Percentiles rank a stretch among this genome's conserved stretches.
Evolutionary conservation across 2,113 vertebrate species (phyloP).

Genomic region (Mungos mungo): DNA sequence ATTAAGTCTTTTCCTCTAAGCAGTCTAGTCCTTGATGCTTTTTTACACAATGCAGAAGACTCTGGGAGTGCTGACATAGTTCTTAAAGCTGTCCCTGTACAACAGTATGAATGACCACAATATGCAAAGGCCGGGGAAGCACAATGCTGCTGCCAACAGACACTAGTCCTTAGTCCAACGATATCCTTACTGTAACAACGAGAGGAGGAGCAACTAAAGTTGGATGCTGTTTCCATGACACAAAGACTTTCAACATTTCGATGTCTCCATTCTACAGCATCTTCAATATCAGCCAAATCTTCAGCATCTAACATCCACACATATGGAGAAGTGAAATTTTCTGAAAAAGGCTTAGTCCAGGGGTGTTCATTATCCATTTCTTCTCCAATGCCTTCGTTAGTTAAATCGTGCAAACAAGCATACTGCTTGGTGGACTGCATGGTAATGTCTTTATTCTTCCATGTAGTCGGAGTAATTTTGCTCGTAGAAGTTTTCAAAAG

Average conservation of each 20-base stretch:
- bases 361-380: slow-evolving; percentile 75
- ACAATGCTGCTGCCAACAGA: slow-evolving; percentile 90
- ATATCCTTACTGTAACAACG: slow-evolving; percentile 90
- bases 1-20: slow-evolving; percentile 83
- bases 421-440: slow-evolving; percentile 80
- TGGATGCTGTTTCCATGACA: slow-evolving; percentile 85
- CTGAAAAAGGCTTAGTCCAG: slow-evolving; percentile 81
- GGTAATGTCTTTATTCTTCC: slow-evolving; percentile 83
- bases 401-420: slow-evolving; percentile 76
- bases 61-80: slow-evolving; percentile 88
- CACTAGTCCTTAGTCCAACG: slow-evolving; percentile 90
- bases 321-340: slow-evolving; percentile 79
- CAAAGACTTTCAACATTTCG: slow-evolving; percentile 83
- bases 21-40: slow-evolving; percentile 90
- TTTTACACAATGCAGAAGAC: slow-evolving; percentile 83
- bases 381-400: slow-evolving; percentile 73
- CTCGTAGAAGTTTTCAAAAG: slow-evolving; percentile 82
- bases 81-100: slow-evolving; percentile 89
- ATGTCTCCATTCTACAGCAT: slow-evolving; percentile 93
- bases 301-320: slow-evolving; percentile 93
- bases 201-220: slow-evolving; percentile 80
- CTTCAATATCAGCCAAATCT: slow-evolving; percentile 95
- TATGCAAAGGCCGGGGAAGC: slow-evolving; percentile 86
- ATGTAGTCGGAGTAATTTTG: slow-evolving; percentile 77
- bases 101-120: slow-evolving; percentile 95